Base-by-base conservation (phyloP, 1,140 invertebrate species). In the Venturia canescens region DNA sequence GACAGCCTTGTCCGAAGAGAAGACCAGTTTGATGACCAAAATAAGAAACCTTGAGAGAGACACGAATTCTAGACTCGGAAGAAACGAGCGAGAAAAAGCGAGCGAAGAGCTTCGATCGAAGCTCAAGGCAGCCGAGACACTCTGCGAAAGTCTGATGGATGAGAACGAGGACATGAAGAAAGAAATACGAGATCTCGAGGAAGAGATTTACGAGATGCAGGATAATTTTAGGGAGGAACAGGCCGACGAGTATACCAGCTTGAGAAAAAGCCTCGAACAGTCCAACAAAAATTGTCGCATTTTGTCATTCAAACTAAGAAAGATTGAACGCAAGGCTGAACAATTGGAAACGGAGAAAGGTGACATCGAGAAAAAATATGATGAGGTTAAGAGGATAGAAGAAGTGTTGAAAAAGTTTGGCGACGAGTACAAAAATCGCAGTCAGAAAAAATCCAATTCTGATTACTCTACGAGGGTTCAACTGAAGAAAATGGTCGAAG, bases 211-310 rank as follows among this genome's bases (percentile, higher is more conserved):
- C 88, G 98, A 99, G 92, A 96, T 99, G 95, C 98, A 99, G 89
- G 98, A 99, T 90, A 98, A 97, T 89, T 99, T 99, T 90, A 96
- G 98, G 83, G 98, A 99, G 89, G 98, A 99, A 86, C 98, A 99
- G 93, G 97, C 97, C 18, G 97, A 99, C 85, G 98, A 99, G 91
- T 99, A 99, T 90, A 96, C 97, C n/a, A 97, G 96, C 80, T 89
- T 99, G 53, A 96, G 98, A 91, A 96, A 98, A 88, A 97, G 98
- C 92, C 93, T 99, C 78, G 98, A 99, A 87, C 96, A 97, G 87
- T 96, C 96, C n/a, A 97, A 97, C 31, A 99, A 99, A 91, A 99
- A 99, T 92, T 99, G 98, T 92, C 94, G 99, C 83, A 98, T 99
- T 84, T 93, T 99, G 31, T 99, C 99, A 80, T 99, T 99, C 90